Percentiles rank a stretch among this genome's conserved stretches.
phyloP scores from a whole-genome alignment of 2,113 vertebrate genomes.

The Cercocebus atys region DNA sequence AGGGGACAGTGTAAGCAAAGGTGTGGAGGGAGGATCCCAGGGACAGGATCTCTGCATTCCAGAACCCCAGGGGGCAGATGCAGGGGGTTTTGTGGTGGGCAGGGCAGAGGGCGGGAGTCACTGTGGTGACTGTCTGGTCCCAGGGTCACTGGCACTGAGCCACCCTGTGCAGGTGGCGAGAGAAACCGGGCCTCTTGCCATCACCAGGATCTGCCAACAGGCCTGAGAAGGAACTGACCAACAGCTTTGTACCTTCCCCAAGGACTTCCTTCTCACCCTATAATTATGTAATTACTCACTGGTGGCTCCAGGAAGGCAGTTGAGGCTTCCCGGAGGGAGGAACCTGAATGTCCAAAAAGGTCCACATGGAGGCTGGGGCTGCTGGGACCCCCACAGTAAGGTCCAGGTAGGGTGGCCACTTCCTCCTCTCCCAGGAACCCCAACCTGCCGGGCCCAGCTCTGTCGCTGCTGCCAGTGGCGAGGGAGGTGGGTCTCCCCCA shows the following conservation, averaged over 20 bases:
- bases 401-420: not conserved
- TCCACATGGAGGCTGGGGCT: not conserved
- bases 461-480: accelerated
- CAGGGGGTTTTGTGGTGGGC: not conserved
- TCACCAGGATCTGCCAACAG: not conserved
- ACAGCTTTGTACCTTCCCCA: conserved; percentile 40
- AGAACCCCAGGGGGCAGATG: not conserved
- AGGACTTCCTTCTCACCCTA: conserved; percentile 62
- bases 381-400: not conserved
- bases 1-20: not conserved
- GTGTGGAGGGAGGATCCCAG: not conserved
- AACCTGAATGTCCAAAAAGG: not conserved
- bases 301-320: not conserved
- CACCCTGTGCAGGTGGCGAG: not conserved
- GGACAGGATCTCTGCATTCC: not conserved
- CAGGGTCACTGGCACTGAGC: not conserved
- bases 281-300: conserved; percentile 70
- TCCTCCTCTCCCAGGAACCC: not conserved
- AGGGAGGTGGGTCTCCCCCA: not conserved
- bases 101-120: not conserved
- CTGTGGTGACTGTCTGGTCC: not conserved
- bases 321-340: not conserved
- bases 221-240: conserved; percentile 50
- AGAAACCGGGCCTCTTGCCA: conserved; percentile 1
- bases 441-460: not conserved